phyloP scores from a whole-genome alignment of 2,888 invertebrate species.

The Tuta absoluta region DNA sequence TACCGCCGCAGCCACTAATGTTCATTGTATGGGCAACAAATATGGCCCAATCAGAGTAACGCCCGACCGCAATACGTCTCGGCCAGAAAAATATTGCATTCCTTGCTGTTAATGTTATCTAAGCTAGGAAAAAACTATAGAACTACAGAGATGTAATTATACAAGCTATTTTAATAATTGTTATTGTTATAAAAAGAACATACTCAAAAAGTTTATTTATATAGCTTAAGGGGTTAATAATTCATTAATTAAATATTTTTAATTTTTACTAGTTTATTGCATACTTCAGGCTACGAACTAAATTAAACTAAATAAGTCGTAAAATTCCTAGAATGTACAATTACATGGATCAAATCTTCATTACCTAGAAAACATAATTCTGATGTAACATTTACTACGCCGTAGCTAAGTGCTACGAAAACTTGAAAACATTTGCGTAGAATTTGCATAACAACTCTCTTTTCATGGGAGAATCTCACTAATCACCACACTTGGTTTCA shows the following conservation, averaged over 20 bases:
- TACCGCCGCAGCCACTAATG: slow-evolving; percentile 58
- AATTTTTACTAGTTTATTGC: too few species aligned
- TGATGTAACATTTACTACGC: not conserved
- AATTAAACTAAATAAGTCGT: too few species aligned
- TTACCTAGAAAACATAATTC: not conserved
- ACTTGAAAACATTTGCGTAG: not conserved
- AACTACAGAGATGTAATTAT: too few species aligned
- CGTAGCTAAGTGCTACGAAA: not conserved
- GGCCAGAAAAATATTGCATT: slow-evolving; percentile 71
- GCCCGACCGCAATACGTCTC: slow-evolving; percentile 76
- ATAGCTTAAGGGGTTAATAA: too few species aligned
- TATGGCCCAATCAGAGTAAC: slow-evolving; percentile 77
- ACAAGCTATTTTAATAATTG: too few species aligned
- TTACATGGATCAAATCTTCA: too few species aligned
- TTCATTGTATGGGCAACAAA: slow-evolving; percentile 78
- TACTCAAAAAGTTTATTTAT: too few species aligned
- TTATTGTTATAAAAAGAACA: too few species aligned
- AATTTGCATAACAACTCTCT: slow-evolving; percentile 3
- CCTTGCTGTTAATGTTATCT: slow-evolving; percentile 55
- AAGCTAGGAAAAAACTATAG: not conserved
- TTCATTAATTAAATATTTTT: too few species aligned
- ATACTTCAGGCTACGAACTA: too few species aligned
- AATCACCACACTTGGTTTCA: not conserved
- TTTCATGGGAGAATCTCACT: slow-evolving; percentile 3
- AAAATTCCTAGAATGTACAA: too few species aligned